Base-by-base conservation (phyloP, 1,140 invertebrate species). In the Chelonus insularis region DNA sequence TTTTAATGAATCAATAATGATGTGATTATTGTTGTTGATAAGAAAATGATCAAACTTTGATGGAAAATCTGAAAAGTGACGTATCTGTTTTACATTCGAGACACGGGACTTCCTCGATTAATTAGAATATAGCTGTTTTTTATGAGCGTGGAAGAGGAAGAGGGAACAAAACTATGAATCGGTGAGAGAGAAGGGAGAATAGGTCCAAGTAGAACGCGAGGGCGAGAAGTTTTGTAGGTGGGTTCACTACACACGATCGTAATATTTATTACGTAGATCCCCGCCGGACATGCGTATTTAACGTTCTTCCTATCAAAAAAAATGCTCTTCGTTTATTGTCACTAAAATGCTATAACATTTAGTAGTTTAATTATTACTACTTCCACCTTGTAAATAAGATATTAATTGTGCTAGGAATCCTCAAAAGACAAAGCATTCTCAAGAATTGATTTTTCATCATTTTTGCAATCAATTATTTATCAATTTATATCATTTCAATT, bases 51-150 rank as follows among this genome's bases (percentile, higher is more conserved):
- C 51, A n/a, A n/a, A n/a, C n/a, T n/a, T n/a, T n/a, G n/a, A 36
- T 11, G 51, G 32, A n/a, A 55, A 62, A 39, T 16, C 41, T 16
- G 36, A n/a, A 57, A 48, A 45, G 41, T 45, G 18, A 23, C 37
- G 25, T 29, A 29, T 29, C 25, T 29, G 7, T 29, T 29, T 14
- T 41, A 34, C 16, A 52, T 36, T 18, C 16, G 50, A 63, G 66
- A 66, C 66, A 68, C 62, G 67, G 57, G 65, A 69, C 70, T 70
- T 73, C 65, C 73, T 73, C 68, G 66, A 68, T 70, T 80, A 76
- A 80, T 82, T 82, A 80, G 73, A 79, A 82, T 82, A 80, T 81
- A 79, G 78, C 79, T 79, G 77, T 79, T 82, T 82, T 81, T 82
- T 80, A 80, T 81, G 78, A 79, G 78, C 79, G 79, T 80, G 78